Evolutionary conservation across 1,140 invertebrate genomes (phyloP).

Genomic region (Lutraria rhynchaena): DNA sequence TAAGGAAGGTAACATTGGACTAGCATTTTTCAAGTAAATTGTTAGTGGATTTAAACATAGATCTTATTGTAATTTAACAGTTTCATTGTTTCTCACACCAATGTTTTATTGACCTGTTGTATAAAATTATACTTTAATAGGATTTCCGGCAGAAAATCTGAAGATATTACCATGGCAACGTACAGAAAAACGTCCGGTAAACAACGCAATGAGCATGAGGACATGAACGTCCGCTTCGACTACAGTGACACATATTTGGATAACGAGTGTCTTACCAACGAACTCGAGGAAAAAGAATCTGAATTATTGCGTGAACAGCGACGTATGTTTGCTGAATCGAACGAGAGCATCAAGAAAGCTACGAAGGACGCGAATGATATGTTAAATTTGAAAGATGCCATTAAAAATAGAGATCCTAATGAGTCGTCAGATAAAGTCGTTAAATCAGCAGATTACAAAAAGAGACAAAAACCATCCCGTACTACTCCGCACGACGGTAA

Average conservation of each 20-base stretch:
- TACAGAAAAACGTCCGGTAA: not conserved
- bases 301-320: conserved; percentile 54
- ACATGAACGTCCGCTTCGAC: conserved; percentile 56
- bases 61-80: too few relatives aligned
- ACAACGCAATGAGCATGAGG: conserved; percentile 17
- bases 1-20: too few relatives aligned
- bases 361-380: conserved; percentile 62
- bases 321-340: conserved; percentile 53
- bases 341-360: conserved; percentile 59
- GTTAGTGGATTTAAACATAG: too few relatives aligned
- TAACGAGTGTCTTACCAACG: conserved; percentile 55
- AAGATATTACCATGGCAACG: not conserved
- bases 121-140: not conserved
- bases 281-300: conserved; percentile 55
- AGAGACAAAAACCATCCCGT: not conserved
- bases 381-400: conserved; percentile 58
- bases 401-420: conserved; percentile 61
- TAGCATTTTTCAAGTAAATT: too few relatives aligned
- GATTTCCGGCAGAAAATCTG: not conserved
- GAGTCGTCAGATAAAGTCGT: conserved; percentile 44
- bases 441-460: conserved; percentile 16
- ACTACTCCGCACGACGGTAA: not conserved
- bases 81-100: too few relatives aligned
- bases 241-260: conserved; percentile 64
- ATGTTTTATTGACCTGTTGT: too few relatives aligned